Evolutionary conservation across 2,888 invertebrate genomes (phyloP), one percentile per base, ranked within the genome.

Genomic region (Conchocele bisecta): DNA sequence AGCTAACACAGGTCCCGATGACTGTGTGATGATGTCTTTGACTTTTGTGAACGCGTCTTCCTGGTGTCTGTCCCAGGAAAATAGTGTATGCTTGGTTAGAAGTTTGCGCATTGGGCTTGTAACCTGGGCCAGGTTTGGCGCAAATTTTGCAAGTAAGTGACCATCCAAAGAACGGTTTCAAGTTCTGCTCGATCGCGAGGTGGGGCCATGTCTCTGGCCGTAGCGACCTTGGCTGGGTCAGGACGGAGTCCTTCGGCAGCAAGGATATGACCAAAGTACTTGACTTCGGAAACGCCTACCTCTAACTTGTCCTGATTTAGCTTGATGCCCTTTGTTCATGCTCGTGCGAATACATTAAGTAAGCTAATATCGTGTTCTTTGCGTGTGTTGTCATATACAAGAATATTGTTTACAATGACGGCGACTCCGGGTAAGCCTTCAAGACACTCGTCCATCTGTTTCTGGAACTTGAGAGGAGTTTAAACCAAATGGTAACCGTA

Each of bases 401-500:
- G 24, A 20, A 73, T 63, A 44, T 74, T 75, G 39, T 72, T 72
- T 11, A 72, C 76, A 17, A 75, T 59, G 3, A 53, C 53, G 1
- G 37, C 39, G 4, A 59, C 31, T 11, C 77, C 75, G 11, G 22
- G n/a, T 11, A 78, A 11, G 15, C 65, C 68, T 48, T 71, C 76
- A 50, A 41, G 57, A 17, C 53, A 57, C 15, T 72, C 53, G 28
- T 72, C 70, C 24, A 76, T 67, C 37, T 66, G 71, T 1, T 53
- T 33, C 28, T 73, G 63, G 39, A 73, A 77, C 70, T 29, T 65
- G 69, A 13, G 70, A 46, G 11, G 33, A 58, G 9, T 57, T 53
- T 5, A 75, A 33, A 1, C 83, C 75, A 50, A 74, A 79, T 20
- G 84, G 82, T 29, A 79, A 15, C 3, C 79, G 33, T 1, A 42